Conservation (phyloP, 92 coral and sea anemone genomes). For the Isaurus tuberculatus region DNA sequence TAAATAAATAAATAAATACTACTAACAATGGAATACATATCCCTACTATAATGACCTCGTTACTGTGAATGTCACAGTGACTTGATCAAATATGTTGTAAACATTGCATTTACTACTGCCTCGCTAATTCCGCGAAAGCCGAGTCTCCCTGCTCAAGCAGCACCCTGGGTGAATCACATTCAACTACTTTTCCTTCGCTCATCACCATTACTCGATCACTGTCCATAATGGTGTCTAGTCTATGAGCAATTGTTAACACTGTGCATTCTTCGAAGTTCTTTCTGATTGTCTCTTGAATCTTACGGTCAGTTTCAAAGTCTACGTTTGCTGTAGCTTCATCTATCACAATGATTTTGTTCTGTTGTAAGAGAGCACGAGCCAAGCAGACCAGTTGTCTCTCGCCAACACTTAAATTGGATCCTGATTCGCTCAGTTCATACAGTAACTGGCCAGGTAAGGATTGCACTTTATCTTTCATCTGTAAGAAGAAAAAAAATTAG, state of each 20-base stretch:
- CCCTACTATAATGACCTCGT: background rate
- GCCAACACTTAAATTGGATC: conserved; percentile 31
- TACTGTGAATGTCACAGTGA: conserved; percentile 10
- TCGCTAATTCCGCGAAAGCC: background rate
- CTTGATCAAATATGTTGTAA: background rate
- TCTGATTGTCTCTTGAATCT: conserved; percentile 36
- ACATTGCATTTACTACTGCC: background rate
- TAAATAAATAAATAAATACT: conserved; percentile 5
- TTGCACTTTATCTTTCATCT: conserved; percentile 40
- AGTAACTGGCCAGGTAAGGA: conserved; percentile 22
- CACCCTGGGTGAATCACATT: conserved; percentile 26
- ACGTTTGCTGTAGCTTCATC: conserved; percentile 51
- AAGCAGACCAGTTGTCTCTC: conserved; percentile 35
- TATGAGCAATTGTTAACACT: conserved; percentile 34
- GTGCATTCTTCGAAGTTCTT: conserved; percentile 32
- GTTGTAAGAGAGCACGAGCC: conserved; percentile 36
- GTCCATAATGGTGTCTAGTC: conserved; percentile 44
- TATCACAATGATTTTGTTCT: conserved; percentile 28
- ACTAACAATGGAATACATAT: background rate
- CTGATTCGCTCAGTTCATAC: conserved; percentile 20
- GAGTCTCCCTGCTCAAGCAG: conserved; percentile 16
- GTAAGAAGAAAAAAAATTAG: background rate
- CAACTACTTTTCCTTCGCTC: conserved; percentile 23
- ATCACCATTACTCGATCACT: conserved; percentile 40
- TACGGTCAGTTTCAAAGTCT: conserved; percentile 45